phyloP scores from a whole-genome alignment of 2,888 invertebrate genomes.

The Cyrtodaria siliqua region DNA sequence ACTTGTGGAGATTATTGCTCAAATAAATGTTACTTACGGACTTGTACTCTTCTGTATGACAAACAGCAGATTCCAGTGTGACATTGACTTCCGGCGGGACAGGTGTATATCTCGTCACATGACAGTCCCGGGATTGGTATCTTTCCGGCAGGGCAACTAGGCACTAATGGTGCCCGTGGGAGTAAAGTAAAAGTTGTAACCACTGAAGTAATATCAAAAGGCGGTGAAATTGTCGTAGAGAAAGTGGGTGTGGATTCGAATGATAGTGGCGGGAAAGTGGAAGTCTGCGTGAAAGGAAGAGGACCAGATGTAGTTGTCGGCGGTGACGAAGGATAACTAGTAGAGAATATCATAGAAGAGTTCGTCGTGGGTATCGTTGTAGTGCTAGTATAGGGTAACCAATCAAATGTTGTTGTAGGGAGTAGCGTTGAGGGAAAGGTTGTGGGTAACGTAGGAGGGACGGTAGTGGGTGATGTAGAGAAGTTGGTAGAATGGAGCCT shows the following conservation, averaged over 20 bases:
- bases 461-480: background rate
- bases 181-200: background rate
- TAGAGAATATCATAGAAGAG: too few species aligned
- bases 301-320: too few species aligned
- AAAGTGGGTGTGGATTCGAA: background rate
- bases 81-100: slow-evolving; percentile 54
- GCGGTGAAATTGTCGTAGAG: slow-evolving; percentile 8
- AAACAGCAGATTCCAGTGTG: slow-evolving; percentile 44
- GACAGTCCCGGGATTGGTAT: slow-evolving; percentile 43
- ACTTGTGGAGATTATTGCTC: too few species aligned
- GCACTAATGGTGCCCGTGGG: slow-evolving; percentile 4
- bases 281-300: too few species aligned
- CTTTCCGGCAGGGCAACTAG: slow-evolving; percentile 46
- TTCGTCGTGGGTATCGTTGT: too few species aligned
- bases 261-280: background rate
- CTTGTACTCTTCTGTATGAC: slow-evolving; percentile 32
- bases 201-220: slow-evolving; percentile 16
- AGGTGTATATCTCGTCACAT: slow-evolving; percentile 36
- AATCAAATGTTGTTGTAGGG: background rate
- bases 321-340: too few species aligned
- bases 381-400: background rate
- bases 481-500: background rate
- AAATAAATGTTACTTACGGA: slow-evolving; percentile 55
- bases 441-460: slow-evolving; percentile 7
- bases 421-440: too few species aligned